These are phyloP conservation scores for Amphimallon solstitiale DNA, from an alignment of 2,888 invertebrate genomes.

Conservation along the genomic window DNA sequence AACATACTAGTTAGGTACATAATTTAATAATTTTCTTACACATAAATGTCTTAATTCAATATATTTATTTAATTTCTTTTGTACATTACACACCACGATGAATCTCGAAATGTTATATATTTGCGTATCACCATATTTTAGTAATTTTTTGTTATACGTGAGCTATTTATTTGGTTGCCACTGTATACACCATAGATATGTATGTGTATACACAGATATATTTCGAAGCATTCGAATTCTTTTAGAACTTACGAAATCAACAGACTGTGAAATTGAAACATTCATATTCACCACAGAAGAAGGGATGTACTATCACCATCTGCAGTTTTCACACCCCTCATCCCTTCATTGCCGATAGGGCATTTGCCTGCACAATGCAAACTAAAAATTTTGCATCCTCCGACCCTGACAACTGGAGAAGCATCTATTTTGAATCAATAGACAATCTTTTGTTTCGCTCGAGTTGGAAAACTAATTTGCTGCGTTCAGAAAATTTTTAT, in stretches of 20 bases:
- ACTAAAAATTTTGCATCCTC: slow-evolving; percentile 38
- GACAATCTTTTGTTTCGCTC: neutral
- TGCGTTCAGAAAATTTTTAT: too few relatives aligned
- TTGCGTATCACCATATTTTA: too few relatives aligned
- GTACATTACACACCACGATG: too few relatives aligned
- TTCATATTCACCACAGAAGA: slow-evolving; percentile 46
- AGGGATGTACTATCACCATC: slow-evolving; percentile 41
- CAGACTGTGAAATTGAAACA: slow-evolving; percentile 51
- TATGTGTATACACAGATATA: neutral
- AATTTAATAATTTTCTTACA: too few relatives aligned
- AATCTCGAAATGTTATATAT: too few relatives aligned
- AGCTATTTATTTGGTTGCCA: neutral
- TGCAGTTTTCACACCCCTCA: slow-evolving; percentile 44
- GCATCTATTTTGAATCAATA: slow-evolving; percentile 17
- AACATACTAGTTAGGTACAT: too few relatives aligned
- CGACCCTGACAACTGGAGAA: neutral
- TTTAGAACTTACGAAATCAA: slow-evolving; percentile 44
- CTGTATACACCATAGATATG: slow-evolving; percentile 8
- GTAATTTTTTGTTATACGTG: neutral
- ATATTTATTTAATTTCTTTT: too few relatives aligned
- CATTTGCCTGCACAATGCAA: slow-evolving; percentile 36
- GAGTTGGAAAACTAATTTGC: too few relatives aligned
- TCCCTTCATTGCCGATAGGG: neutral
- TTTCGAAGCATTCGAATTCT: slow-evolving; percentile 37
- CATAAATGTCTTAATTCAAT: too few relatives aligned